Percentiles rank a stretch among this genome's conserved stretches.
Evolutionary conservation across 2,888 invertebrate genomes (phyloP).

Genomic region (Drosophila maculinotata): DNA sequence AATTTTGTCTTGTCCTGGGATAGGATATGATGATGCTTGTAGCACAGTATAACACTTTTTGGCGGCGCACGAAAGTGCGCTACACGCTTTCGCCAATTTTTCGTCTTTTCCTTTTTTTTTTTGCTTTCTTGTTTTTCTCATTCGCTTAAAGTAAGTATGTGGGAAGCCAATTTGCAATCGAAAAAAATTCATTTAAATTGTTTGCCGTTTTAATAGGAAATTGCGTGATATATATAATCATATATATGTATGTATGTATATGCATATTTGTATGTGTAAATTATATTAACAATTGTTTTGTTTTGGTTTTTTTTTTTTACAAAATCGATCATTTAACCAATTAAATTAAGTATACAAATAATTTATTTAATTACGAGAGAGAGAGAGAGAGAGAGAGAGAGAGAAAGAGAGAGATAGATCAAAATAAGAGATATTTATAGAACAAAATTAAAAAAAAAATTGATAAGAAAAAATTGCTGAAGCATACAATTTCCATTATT

Average conservation of each 20-base stretch:
- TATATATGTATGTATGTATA: background rate
- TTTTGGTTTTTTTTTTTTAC: constrained; percentile 27
- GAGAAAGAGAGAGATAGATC: constrained; percentile 43
- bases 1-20: constrained; percentile 39
- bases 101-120: background rate
- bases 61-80: constrained; percentile 33
- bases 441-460: constrained; percentile 12
- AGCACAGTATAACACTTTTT: constrained; percentile 73
- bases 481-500: constrained; percentile 42
- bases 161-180: constrained; percentile 32
- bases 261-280: constrained; percentile 17
- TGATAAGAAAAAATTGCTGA: constrained; percentile 47
- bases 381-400: constrained; percentile 41
- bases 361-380: constrained; percentile 50
- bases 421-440: constrained; percentile 26
- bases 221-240: constrained; percentile 24
- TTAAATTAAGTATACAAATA: constrained; percentile 52
- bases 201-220: constrained; percentile 42
- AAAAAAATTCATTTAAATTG: constrained; percentile 44
- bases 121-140: background rate
- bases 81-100: constrained; percentile 22
- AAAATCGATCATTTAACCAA: constrained; percentile 58
- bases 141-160: constrained; percentile 11
- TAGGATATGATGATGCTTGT: constrained; percentile 62
- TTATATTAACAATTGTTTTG: constrained; percentile 59